Percentiles rank a stretch among this genome's conserved stretches.
phyloP scores from a whole-genome alignment of 2,797 vertebrate species.

The Pogonophryne albipinna region DNA sequence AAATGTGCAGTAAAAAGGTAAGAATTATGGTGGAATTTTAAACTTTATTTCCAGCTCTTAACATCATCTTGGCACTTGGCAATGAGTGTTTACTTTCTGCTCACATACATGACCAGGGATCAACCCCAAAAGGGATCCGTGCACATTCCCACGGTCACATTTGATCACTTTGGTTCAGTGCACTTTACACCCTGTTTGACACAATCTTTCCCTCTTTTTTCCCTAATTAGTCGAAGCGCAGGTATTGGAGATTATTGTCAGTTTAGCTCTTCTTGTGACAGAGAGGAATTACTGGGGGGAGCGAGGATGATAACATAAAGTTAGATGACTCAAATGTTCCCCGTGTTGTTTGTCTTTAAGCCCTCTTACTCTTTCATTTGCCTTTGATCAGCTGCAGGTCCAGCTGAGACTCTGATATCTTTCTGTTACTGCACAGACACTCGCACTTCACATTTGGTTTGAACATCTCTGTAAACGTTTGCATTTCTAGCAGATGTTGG shows the following conservation, averaged over 20 bases:
- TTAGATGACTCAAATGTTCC: slow-evolving; percentile 65
- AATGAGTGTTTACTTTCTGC: slow-evolving; percentile 10
- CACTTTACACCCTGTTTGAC: slow-evolving; percentile 73
- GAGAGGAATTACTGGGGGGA: slow-evolving; percentile 41
- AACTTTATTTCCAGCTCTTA: slow-evolving; percentile 40
- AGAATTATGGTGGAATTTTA: slow-evolving; percentile 35
- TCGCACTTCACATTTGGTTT: slow-evolving; percentile 1
- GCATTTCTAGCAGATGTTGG: slow-evolving; percentile 8
- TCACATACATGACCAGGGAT: slow-evolving; percentile 48
- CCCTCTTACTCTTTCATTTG: slow-evolving; percentile 58
- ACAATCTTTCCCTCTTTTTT: slow-evolving; percentile 28
- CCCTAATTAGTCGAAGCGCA: slow-evolving; percentile 12
- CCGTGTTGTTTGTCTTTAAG: slow-evolving; percentile 52
- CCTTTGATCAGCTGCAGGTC: slow-evolving; percentile 76
- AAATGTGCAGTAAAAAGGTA: slow-evolving; percentile 40
- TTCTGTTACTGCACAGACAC: slow-evolving; percentile 20
- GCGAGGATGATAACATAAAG: slow-evolving; percentile 51
- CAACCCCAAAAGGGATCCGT: slow-evolving; percentile 36
- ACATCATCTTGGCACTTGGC: slow-evolving; percentile 25
- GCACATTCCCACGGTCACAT: slow-evolving; percentile 68
- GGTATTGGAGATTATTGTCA: slow-evolving; percentile 3
- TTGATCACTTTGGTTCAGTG: slow-evolving; percentile 68
- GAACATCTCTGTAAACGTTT: slow-evolving; percentile 16
- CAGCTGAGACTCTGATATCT: slow-evolving; percentile 31
- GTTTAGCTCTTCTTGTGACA: slow-evolving; percentile 21